Conservation (phyloP, 2,797 vertebrate species). For the Nasua narica region DNA sequence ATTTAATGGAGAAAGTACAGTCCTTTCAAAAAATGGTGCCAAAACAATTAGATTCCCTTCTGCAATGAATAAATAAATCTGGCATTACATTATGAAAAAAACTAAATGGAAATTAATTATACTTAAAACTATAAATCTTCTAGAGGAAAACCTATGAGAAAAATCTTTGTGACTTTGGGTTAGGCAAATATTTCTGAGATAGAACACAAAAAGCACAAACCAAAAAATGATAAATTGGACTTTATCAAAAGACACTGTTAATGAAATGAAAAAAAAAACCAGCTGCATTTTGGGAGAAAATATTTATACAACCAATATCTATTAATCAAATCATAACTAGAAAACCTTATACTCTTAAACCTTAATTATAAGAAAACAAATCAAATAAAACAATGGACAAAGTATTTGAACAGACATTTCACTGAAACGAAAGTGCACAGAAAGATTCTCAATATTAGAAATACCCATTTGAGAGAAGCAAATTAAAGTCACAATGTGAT, state of each 20-base stretch:
- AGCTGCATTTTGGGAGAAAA: background rate
- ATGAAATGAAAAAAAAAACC: background rate
- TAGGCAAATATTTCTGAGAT: too few species aligned
- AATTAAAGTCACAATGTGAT: background rate
- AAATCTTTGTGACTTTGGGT: background rate
- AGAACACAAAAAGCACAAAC: too few species aligned
- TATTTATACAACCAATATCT: background rate
- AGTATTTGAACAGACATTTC: background rate
- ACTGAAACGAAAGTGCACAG: background rate
- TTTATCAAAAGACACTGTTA: background rate
- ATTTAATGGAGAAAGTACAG: background rate
- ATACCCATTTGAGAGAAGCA: background rate
- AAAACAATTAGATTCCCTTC: background rate
- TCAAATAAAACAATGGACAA: background rate
- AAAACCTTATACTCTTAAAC: background rate
- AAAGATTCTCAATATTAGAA: background rate
- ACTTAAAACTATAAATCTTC: background rate
- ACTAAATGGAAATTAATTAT: background rate
- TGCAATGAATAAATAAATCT: background rate
- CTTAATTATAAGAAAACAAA: background rate
- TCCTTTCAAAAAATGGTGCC: background rate
- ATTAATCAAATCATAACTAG: background rate
- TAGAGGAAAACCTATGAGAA: background rate
- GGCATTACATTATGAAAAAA: background rate
- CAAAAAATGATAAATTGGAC: background rate